phyloP scores from a whole-genome alignment of 2,113 vertebrate genomes.

The Bufo gargarizans region DNA sequence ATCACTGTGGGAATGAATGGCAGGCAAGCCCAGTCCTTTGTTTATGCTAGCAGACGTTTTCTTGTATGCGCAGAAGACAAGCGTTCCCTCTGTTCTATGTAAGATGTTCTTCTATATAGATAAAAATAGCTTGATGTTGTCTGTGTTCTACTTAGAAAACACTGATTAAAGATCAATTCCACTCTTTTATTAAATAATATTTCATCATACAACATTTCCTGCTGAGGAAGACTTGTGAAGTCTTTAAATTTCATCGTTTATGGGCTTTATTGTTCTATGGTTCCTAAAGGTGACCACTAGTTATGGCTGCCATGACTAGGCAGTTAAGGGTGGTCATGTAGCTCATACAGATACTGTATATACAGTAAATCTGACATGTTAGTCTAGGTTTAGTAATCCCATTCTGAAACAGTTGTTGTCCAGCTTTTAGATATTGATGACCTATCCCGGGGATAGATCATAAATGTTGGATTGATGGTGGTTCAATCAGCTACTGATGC shows the following conservation, averaged over 20 bases:
- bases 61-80: constrained; percentile 52
- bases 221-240: not conserved
- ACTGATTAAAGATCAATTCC: not conserved
- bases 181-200: not conserved
- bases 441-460: no score
- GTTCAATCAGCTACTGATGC: no score
- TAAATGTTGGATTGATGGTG: no score
- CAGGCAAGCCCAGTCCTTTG: constrained; percentile 49
- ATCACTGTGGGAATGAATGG: constrained; percentile 59
- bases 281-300: not conserved
- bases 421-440: no score
- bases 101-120: not conserved
- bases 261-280: not conserved
- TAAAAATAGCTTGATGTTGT: constrained; percentile 1
- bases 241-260: not conserved
- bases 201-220: not conserved
- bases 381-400: not conserved
- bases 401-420: not conserved
- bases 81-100: not conserved
- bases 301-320: not conserved
- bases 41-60: constrained; percentile 62
- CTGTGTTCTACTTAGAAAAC: not conserved
- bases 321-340: no score
- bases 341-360: not conserved
- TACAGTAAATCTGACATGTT: not conserved